Base-by-base conservation (phyloP, 2,888 invertebrate genomes). In the Aporophyla lueneburgensis region DNA sequence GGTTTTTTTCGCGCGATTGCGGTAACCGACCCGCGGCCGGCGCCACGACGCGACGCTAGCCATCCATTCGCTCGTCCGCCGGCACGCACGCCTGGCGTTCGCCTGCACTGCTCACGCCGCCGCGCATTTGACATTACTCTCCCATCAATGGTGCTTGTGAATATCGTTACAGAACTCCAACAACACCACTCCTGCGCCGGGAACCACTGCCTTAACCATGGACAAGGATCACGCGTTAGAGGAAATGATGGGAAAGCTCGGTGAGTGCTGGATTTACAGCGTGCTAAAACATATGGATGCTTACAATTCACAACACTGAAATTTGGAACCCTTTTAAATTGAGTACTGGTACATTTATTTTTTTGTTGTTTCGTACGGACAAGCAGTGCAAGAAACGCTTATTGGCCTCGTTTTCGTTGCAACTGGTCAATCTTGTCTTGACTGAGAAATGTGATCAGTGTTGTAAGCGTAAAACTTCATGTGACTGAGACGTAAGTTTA, bases 241-340 rank as follows among this genome's bases (percentile, higher is more conserved):
- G 90, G 97, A 97, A 87, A 97, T 97, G 92, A 97, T 97, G 97
- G 97, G 97, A 88, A 97, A 97, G 92, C 94, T 97, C 89, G 97
- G 97, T 97, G 89, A 97, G 96, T 94, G 75, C 62, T 70, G 65
- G 68, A 71, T 80, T 59, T 56, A 69, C 76, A 76, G 77, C 76
- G 78, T 85, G 85, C 83, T 84, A 76, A 74, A 93, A 87, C 94
- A 94, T 94, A 94, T 94, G 93, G 92, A 83, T 68, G 68, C 65
- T 84, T 73, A 68, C 24, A 83, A 75, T 70, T 82, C 77, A 76
- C 72, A 68, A 69, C 75, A 62, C 62, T 59, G 53, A 84, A 81
- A 66, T 71, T 81, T 66, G 73, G 76, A 80, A 81, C 86, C 89
- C 75, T 80, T 91, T 90, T 90, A 89, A 89, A 88, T 88, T 88